A percentile compares a stretch with the other conserved stretches of the same genome.
Evolutionary conservation across 2,113 vertebrate species (phyloP).

Genomic region (Mobula birostris): DNA sequence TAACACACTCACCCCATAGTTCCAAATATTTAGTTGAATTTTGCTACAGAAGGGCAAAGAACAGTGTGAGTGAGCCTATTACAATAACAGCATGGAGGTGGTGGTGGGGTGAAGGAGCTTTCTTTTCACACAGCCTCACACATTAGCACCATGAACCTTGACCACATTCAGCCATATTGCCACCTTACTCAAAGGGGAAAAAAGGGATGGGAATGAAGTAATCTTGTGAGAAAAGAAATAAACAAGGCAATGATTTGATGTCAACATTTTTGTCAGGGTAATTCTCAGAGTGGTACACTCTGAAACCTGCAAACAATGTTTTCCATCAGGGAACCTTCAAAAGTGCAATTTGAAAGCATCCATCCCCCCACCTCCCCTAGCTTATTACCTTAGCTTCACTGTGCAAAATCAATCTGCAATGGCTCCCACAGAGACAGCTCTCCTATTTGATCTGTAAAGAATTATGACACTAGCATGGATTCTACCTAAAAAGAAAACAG

Average conservation of each 20-base stretch:
- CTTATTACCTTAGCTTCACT: background rate
- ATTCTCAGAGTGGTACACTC: background rate
- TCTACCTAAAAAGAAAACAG: background rate
- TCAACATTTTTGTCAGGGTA: background rate
- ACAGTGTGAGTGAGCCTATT: too few species aligned
- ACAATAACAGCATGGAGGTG: too few species aligned
- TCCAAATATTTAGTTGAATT: too few species aligned
- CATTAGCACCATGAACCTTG: background rate
- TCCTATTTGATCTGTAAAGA: constrained; percentile 13
- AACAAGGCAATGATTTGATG: background rate
- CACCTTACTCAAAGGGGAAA: background rate
- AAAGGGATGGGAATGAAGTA: background rate
- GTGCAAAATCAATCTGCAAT: constrained; percentile 51
- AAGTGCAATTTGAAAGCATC: background rate
- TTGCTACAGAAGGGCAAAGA: too few species aligned
- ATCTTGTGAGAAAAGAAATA: background rate
- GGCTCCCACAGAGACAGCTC: constrained; percentile 42
- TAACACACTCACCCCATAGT: too few species aligned
- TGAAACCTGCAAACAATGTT: background rate
- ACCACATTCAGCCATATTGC: background rate
- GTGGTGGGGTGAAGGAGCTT: too few species aligned
- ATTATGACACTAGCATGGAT: background rate
- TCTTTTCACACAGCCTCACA: background rate
- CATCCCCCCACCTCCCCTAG: background rate
- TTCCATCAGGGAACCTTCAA: background rate